Percentiles rank a stretch among this genome's conserved stretches.
Conservation (phyloP, 1,140 invertebrate genomes). For the Tenebrio molitor region DNA sequence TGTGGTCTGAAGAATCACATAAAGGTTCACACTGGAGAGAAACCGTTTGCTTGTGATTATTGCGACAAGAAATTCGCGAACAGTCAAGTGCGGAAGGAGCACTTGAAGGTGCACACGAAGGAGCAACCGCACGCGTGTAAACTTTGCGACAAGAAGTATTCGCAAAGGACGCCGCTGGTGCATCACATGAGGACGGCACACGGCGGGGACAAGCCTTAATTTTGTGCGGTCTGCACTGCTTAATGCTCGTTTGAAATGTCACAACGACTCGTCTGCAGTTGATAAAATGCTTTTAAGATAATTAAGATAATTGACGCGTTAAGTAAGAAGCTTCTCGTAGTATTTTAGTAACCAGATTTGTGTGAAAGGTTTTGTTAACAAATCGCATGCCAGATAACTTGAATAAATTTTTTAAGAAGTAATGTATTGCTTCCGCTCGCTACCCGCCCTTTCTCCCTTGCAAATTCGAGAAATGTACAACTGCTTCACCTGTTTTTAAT, state of each 20-base stretch:
- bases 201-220: slow-evolving; percentile 72
- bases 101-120: slow-evolving; percentile 82
- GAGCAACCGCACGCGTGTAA: slow-evolving; percentile 83
- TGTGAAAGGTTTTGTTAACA: slow-evolving; percentile 65
- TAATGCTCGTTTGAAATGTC: no score
- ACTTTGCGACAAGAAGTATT: slow-evolving; percentile 74
- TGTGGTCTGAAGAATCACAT: slow-evolving; percentile 47
- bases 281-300: no score
- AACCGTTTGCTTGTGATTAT: slow-evolving; percentile 51
- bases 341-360: slow-evolving; percentile 75
- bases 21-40: slow-evolving; percentile 39
- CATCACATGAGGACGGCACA: slow-evolving; percentile 73
- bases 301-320: no score
- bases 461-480: no score
- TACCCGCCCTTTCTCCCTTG: no score
- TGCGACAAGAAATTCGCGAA: slow-evolving; percentile 69
- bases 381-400: no score
- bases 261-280: no score
- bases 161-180: slow-evolving; percentile 77
- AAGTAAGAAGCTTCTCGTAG: no score
- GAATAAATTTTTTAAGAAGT: no score
- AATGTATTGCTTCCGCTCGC: no score
- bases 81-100: slow-evolving; percentile 78
- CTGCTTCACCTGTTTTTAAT: no score
- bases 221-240: slow-evolving; percentile 65